Evolutionary conservation across 2,113 vertebrate species (phyloP).

Genomic region (Pituophis catenifer): DNA sequence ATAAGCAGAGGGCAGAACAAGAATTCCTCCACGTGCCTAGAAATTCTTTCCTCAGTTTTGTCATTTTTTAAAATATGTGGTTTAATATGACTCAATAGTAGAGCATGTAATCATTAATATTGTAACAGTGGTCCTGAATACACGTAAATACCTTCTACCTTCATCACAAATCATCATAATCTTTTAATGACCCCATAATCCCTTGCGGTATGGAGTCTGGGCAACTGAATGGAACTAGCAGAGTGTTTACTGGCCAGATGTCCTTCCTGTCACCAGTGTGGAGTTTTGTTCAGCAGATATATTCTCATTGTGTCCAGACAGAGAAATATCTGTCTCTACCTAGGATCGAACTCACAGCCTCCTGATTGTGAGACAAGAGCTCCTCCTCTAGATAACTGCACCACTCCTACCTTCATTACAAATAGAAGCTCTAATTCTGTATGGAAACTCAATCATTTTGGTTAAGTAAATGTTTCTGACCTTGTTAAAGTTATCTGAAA

Average conservation of each 20-base stretch:
- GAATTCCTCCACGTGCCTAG: neutral
- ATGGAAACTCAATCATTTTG: neutral
- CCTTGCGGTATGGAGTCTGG: too few relatives aligned
- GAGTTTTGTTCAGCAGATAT: too few relatives aligned
- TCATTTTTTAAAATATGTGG: neutral
- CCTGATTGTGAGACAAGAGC: too few relatives aligned
- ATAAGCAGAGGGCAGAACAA: neutral
- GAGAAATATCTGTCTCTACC: too few relatives aligned
- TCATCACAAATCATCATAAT: neutral
- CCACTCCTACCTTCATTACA: neutral
- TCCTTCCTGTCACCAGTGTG: too few relatives aligned
- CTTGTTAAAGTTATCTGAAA: constrained; percentile 80
- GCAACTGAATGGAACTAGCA: too few relatives aligned
- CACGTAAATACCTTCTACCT: neutral
- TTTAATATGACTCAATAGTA: neutral
- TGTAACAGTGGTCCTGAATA: neutral
- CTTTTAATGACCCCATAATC: too few relatives aligned
- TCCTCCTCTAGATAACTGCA: too few relatives aligned
- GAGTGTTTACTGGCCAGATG: too few relatives aligned
- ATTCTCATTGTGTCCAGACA: too few relatives aligned
- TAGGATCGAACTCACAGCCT: too few relatives aligned
- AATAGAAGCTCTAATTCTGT: neutral
- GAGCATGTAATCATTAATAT: neutral
- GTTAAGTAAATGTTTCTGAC: constrained; percentile 47
- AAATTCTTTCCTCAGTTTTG: neutral